These are phyloP conservation scores for Holacanthella duospinosa DNA, from an alignment of 2,888 invertebrate genomes.

Conservation along the genomic window DNA sequence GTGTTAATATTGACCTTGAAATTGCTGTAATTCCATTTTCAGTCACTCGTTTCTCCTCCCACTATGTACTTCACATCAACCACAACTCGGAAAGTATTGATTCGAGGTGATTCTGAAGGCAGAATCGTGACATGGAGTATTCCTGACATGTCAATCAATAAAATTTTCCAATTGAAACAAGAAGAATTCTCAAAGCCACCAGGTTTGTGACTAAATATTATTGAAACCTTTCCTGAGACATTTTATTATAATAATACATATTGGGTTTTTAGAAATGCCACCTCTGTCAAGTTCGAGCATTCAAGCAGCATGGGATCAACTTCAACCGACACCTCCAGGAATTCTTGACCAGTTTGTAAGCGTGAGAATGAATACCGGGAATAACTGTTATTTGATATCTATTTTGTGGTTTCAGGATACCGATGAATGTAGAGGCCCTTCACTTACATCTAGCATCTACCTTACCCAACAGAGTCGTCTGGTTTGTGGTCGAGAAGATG, in stretches of 20 bases:
- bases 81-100: conserved; percentile 41
- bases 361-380: no score
- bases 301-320: conserved; percentile 73
- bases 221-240: background rate
- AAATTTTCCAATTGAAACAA: conserved; percentile 44
- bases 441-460: conserved; percentile 87
- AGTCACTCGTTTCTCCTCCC: conserved; percentile 81
- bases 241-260: background rate
- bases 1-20: background rate
- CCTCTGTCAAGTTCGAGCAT: conserved; percentile 72
- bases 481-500: conserved; percentile 90
- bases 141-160: conserved; percentile 64
- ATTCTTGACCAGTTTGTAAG: conserved; percentile 75
- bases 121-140: conserved; percentile 80
- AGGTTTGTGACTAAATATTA: conserved; percentile 27
- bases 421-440: conserved; percentile 46
- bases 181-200: conserved; percentile 26
- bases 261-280: conserved; percentile 50
- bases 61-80: conserved; percentile 48
- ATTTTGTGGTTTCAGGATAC: conserved; percentile 40
- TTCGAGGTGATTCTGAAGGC: conserved; percentile 87
- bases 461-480: conserved; percentile 83
- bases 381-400: background rate
- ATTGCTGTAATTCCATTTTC: background rate
- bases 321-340: conserved; percentile 80